These are phyloP conservation scores for Atherinomorus stipes DNA, from an alignment of 2,113 vertebrate genomes.

Conservation along the genomic window DNA sequence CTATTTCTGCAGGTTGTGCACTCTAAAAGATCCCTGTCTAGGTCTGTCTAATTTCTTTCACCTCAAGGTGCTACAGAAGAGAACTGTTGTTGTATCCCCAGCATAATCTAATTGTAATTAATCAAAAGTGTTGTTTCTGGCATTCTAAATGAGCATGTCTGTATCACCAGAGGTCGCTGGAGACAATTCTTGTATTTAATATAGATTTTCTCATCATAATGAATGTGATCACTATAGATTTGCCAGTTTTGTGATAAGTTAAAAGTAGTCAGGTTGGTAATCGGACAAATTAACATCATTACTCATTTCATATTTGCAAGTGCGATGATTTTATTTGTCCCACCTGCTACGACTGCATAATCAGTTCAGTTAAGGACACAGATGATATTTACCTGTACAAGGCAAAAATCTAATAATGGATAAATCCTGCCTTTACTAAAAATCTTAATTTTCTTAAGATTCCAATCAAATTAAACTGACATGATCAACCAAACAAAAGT, in stretches of 20 bases:
- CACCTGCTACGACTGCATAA: conserved; percentile 78
- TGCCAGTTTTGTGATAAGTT: conserved; percentile 42
- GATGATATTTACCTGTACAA: conserved; percentile 68
- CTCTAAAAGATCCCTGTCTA: conserved; percentile 43
- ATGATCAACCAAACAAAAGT: conserved; percentile 31
- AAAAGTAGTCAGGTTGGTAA: conserved; percentile 56
- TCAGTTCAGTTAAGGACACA: conserved; percentile 72
- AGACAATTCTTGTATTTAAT: conserved; percentile 7
- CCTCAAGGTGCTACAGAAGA: conserved; percentile 46
- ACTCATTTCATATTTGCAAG: conserved; percentile 66
- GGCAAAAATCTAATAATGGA: conserved; percentile 75
- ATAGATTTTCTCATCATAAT: conserved; percentile 23
- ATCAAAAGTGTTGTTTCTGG: conserved; percentile 24
- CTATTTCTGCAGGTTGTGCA: conserved; percentile 60
- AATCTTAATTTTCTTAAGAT: no score
- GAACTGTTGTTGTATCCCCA: conserved; percentile 36
- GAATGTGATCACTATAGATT: conserved; percentile 28
- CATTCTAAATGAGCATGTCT: conserved; percentile 9
- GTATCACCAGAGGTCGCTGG: neutral
- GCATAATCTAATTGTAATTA: conserved; percentile 60
- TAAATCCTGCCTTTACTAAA: conserved; percentile 69
- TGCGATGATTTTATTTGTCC: conserved; percentile 76
- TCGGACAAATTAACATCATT: conserved; percentile 75
- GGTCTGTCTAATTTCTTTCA: conserved; percentile 46
- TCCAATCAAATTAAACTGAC: conserved; percentile 56